These are phyloP conservation scores for Esox masquinongy DNA, from an alignment of 2,797 vertebrate species.

Conservation along the genomic window DNA sequence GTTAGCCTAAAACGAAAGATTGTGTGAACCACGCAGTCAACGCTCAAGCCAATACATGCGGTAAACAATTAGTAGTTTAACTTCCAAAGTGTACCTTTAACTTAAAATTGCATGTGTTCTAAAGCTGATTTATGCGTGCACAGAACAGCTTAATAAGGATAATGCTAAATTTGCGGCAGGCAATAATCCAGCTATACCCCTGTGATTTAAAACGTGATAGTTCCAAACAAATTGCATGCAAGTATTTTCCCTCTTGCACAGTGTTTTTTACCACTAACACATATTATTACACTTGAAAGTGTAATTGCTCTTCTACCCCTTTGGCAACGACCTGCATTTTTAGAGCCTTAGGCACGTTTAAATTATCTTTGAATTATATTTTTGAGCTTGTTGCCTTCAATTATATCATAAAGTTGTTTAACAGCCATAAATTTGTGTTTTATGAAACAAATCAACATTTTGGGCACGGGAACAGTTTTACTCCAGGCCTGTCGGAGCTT, in stretches of 20 bases:
- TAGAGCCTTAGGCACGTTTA: constrained; percentile 47
- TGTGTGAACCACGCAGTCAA: neutral
- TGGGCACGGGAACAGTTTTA: constrained; percentile 44
- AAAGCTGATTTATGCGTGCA: neutral
- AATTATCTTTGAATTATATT: constrained; percentile 61
- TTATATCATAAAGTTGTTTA: constrained; percentile 51
- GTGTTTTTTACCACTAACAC: constrained; percentile 33
- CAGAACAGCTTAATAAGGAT: neutral
- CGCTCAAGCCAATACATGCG: neutral
- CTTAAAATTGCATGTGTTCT: neutral
- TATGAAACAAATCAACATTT: constrained; percentile 50
- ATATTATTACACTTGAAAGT: constrained; percentile 27
- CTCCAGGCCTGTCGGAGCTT: constrained; percentile 24
- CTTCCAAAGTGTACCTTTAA: neutral
- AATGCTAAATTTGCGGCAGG: neutral
- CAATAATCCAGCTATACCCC: neutral
- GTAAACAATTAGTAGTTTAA: neutral
- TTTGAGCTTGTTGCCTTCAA: constrained; percentile 50
- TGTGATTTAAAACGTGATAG: constrained; percentile 36
- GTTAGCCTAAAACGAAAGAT: neutral
- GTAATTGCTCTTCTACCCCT: constrained; percentile 43
- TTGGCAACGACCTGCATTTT: constrained; percentile 45
- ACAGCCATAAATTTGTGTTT: constrained; percentile 59
- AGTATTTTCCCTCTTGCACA: constrained; percentile 27
- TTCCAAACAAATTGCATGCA: constrained; percentile 46